phyloP scores from a whole-genome alignment of 2,113 vertebrate genomes.

The Megaceryle maxima region DNA sequence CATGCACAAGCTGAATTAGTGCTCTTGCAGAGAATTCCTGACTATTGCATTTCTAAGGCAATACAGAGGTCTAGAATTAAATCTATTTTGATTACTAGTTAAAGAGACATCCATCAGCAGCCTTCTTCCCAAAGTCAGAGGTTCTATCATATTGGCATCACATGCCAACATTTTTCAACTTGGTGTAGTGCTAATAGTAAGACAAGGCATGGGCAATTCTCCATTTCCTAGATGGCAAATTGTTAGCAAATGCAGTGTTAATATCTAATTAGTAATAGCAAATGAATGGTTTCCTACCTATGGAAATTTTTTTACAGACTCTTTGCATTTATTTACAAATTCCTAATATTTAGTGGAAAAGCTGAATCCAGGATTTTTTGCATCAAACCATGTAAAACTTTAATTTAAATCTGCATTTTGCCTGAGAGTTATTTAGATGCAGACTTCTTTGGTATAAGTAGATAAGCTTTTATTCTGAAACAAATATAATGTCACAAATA shows the following conservation, averaged over 20 bases:
- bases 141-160: neutral
- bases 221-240: neutral
- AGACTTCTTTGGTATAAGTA: neutral
- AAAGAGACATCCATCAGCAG: neutral
- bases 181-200: neutral
- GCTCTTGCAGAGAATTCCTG: neutral
- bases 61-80: neutral
- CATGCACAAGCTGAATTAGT: neutral
- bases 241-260: neutral
- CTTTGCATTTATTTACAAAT: neutral
- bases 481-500: neutral
- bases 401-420: neutral
- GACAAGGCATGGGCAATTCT: neutral
- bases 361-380: neutral
- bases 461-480: neutral
- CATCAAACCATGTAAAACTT: neutral
- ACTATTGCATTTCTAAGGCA: neutral
- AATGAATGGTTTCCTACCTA: neutral
- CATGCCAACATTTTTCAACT: neutral
- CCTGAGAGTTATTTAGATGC: neutral
- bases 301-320: neutral
- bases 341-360: neutral
- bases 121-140: neutral
- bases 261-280: neutral
- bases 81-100: neutral